Evolutionary conservation across 2,888 invertebrate genomes (phyloP).

Genomic region (Hypomecis atomaria): DNA sequence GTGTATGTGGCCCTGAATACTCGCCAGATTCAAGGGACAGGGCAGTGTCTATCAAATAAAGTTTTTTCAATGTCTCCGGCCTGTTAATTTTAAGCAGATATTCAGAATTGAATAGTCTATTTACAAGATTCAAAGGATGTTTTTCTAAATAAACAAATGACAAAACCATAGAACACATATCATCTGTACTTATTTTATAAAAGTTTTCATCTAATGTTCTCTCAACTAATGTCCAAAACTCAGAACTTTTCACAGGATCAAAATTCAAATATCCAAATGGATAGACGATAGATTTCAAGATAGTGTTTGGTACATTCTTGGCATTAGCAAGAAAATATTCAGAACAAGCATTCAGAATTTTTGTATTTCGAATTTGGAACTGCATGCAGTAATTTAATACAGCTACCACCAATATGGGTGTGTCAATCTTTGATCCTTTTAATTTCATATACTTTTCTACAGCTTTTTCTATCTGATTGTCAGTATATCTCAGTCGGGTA

Average conservation of each 20-base stretch:
- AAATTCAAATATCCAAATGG: slow-evolving; percentile 86
- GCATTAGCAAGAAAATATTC: slow-evolving; percentile 82
- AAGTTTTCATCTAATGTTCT: slow-evolving; percentile 82
- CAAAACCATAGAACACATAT: slow-evolving; percentile 86
- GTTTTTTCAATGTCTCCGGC: slow-evolving; percentile 73
- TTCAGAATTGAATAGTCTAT: slow-evolving; percentile 85
- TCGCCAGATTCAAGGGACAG: slow-evolving; percentile 86
- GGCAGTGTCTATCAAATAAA: slow-evolving; percentile 86
- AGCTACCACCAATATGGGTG: slow-evolving; percentile 84
- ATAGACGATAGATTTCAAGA: slow-evolving; percentile 83
- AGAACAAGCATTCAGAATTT: slow-evolving; percentile 84
- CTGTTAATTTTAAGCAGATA: slow-evolving; percentile 85
- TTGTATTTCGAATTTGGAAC: slow-evolving; percentile 83
- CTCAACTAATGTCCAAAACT: slow-evolving; percentile 86
- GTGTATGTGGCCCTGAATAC: slow-evolving; percentile 84
- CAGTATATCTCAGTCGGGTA: slow-evolving; percentile 81
- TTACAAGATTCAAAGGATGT: slow-evolving; percentile 85
- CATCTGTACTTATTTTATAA: slow-evolving; percentile 82
- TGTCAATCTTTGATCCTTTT: slow-evolving; percentile 74
- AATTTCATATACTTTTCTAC: slow-evolving; percentile 86
- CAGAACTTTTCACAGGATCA: slow-evolving; percentile 72
- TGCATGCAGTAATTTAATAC: slow-evolving; percentile 86
- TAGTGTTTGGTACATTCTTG: slow-evolving; percentile 75
- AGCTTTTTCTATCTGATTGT: slow-evolving; percentile 83
- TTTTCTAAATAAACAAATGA: slow-evolving; percentile 86